phyloP scores from a whole-genome alignment of 2,888 invertebrate genomes.

The Azorinus chamasolen region DNA sequence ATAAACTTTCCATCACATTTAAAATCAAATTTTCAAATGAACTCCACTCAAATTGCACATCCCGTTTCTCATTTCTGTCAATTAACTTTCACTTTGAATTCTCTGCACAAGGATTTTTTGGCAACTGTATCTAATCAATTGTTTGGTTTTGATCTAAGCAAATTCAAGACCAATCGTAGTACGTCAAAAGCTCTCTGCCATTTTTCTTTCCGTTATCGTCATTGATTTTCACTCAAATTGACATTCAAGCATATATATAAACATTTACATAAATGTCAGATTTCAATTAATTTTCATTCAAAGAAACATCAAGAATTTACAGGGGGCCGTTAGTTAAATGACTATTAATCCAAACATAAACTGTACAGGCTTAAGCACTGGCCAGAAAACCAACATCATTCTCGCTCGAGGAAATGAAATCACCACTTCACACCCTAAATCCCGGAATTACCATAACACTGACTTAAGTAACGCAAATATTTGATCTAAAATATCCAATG shows the following conservation, averaged over 20 bases:
- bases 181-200: background rate
- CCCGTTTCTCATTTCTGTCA: no score
- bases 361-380: background rate
- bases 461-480: slow-evolving; percentile 4
- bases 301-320: background rate
- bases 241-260: background rate
- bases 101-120: no score
- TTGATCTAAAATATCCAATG: background rate
- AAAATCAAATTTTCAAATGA: no score
- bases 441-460: slow-evolving; percentile 9
- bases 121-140: slow-evolving; percentile 26
- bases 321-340: slow-evolving; percentile 8
- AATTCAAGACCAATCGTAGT: slow-evolving; percentile 13
- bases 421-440: slow-evolving; percentile 8
- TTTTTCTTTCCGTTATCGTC: background rate
- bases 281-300: background rate
- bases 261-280: slow-evolving; percentile 4
- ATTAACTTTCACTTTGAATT: no score
- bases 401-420: background rate
- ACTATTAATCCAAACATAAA: background rate
- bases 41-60: no score
- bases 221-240: slow-evolving; percentile 7
- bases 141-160: slow-evolving; percentile 21
- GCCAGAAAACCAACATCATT: background rate
- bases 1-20: no score